Base-by-base conservation (phyloP, 2,113 vertebrate genomes). In the Scytalopus superciliaris region DNA sequence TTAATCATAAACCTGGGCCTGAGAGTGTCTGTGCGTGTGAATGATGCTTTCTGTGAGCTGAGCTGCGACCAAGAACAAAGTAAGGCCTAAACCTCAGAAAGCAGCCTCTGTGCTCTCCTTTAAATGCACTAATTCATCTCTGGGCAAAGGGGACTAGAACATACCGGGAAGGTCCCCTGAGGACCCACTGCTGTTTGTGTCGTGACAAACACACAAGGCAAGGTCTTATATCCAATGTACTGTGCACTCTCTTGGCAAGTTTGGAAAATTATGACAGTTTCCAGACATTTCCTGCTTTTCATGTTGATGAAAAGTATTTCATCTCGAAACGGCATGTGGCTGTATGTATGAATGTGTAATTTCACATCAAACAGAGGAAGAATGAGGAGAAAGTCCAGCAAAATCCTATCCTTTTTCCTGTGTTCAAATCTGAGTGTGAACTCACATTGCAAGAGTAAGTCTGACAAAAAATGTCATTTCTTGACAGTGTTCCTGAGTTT, bases 41-140 rank as follows among this genome's bases (percentile, higher is more conserved):
- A 98, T 98, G 96, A 97, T 97, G 96, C 94, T 97, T 95, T 97
- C 97, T 98, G 97, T 98, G 96, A 96, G 89, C 10, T 93, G 92
- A 97, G 91, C 90, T 96, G 91, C 9, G 33, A 95, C 94, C 85
- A 96, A 94, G 94, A 96, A 97, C 93, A 97, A 98, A 97, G 94
- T 97, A 37, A 94, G 93, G 83, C 73, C 95, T 92, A 66, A 96
- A 52, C 37, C 76, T 97, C 89, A 98, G 96, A 98, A 98, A 97
- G 94, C 66, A n/a, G 91, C 74, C 95, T 98, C 98, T 98, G 98
- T 98, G 86, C 96, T 98, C 94, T 93, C 87, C 94, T 96, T 93
- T 93, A 96, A 97, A 97, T 92, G 89, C 95, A 96, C 95, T 91
- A 93, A 97, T 98, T 98, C 98, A 98, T 97, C 95, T 87, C 95